phyloP scores from a whole-genome alignment of 2,888 invertebrate genomes.

The Drosophila falleni region DNA sequence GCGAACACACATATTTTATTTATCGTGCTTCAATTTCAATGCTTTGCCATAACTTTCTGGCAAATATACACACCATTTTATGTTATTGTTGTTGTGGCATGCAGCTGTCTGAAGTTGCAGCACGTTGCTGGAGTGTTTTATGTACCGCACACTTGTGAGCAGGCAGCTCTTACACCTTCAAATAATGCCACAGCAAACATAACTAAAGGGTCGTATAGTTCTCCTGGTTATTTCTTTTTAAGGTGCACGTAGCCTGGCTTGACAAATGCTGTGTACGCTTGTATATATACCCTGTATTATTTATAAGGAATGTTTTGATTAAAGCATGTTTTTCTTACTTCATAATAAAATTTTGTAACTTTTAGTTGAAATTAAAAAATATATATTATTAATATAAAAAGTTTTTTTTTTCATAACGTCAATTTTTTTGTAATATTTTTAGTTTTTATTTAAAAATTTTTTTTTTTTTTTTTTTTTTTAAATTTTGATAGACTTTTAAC shows the following conservation, averaged over 20 bases:
- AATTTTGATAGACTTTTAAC: too few relatives aligned
- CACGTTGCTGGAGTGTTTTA: conserved; percentile 41
- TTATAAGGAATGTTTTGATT: neutral
- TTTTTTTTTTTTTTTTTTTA: too few relatives aligned
- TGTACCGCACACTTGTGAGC: conserved; percentile 38
- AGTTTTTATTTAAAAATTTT: too few relatives aligned
- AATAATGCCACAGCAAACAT: conserved; percentile 32
- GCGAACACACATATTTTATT: conserved; percentile 9
- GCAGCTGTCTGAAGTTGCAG: conserved; percentile 25
- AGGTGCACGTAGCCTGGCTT: conserved; percentile 19
- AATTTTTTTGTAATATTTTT: too few relatives aligned
- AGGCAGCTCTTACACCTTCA: conserved; percentile 37
- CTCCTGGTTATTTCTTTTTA: conserved; percentile 15
- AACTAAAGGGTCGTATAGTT: conserved; percentile 27
- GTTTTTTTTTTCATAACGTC: too few relatives aligned
- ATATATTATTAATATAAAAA: too few relatives aligned
- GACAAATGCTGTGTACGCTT: conserved; percentile 15
- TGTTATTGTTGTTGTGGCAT: conserved; percentile 22
- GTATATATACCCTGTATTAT: conserved; percentile 3
- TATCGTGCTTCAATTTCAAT: conserved; percentile 16
- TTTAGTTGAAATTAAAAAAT: neutral
- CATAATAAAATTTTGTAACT: neutral
- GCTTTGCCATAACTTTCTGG: conserved; percentile 20
- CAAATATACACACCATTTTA: conserved; percentile 10
- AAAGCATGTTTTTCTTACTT: neutral